A percentile compares a stretch with the other conserved stretches of the same genome.
phyloP scores from a whole-genome alignment of 2,113 vertebrate genomes.

The Grallaria varia region DNA sequence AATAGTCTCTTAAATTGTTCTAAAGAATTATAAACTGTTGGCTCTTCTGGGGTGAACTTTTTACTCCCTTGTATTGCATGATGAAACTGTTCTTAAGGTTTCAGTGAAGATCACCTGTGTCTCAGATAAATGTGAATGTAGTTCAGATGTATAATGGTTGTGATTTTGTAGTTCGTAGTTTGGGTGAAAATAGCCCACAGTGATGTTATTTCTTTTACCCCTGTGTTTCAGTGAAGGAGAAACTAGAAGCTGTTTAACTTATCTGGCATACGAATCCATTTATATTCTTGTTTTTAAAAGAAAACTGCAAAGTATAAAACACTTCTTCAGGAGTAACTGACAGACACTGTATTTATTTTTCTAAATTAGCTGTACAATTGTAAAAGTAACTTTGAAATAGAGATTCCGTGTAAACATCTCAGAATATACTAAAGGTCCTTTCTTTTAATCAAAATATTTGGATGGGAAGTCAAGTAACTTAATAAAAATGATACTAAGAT shows the following conservation, averaged over 20 bases:
- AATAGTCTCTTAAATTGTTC: neutral
- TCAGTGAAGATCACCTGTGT: neutral
- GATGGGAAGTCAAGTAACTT: neutral
- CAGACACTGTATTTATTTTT: neutral
- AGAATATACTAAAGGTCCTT: neutral
- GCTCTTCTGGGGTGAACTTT: neutral
- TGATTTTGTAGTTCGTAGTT: neutral
- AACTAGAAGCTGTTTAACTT: neutral
- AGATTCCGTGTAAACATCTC: neutral
- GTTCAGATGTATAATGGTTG: neutral
- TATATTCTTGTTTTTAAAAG: neutral
- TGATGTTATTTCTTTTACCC: neutral
- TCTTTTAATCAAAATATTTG: neutral
- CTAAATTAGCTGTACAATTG: neutral
- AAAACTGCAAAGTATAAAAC: neutral
- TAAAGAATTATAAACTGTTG: neutral
- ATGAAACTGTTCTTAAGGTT: neutral
- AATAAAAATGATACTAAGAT: neutral
- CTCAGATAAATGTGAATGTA: neutral
- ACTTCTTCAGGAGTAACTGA: neutral
- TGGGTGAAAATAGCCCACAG: neutral
- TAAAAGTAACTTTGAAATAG: neutral
- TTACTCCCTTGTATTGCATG: neutral
- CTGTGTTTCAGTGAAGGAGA: neutral
- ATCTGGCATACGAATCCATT: neutral